Conservation (phyloP, 2,888 invertebrate species). For the Brachyopa scutellaris region DNA sequence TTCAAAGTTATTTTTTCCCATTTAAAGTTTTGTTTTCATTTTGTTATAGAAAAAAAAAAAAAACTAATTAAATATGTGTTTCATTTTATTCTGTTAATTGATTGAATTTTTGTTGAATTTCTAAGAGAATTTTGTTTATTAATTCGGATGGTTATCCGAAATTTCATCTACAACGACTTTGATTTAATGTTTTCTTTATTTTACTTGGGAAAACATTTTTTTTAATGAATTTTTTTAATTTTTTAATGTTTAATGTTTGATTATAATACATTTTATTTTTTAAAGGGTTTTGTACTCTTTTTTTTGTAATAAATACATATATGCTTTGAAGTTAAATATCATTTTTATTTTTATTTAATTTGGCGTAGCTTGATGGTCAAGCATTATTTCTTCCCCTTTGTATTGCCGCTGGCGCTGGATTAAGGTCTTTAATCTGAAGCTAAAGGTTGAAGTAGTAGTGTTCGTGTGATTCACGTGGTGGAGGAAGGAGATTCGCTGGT, state of each 20-base stretch:
- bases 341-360: conserved; percentile 5
- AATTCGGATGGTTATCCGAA: conserved; percentile 5
- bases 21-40: not conserved
- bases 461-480: no score
- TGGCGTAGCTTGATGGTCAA: no score
- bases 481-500: no score
- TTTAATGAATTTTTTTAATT: conserved; percentile 22
- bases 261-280: conserved; percentile 23
- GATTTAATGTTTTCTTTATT: conserved; percentile 26
- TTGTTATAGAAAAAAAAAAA: not conserved
- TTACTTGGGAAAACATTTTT: not conserved
- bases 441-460: no score
- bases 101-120: conserved; percentile 49
- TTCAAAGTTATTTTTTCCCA: conserved; percentile 5
- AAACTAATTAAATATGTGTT: not conserved
- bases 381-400: no score
- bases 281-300: conserved; percentile 33
- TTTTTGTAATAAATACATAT: conserved; percentile 46
- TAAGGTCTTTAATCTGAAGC: no score
- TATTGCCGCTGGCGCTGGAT: no score
- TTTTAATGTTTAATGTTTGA: conserved; percentile 6
- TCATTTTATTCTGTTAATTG: conserved; percentile 36
- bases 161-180: conserved; percentile 55
- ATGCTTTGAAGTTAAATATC: conserved; percentile 8
- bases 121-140: conserved; percentile 44